Base-by-base conservation (phyloP, 2,888 invertebrate genomes). In the Lasioglossum marginatum region DNA sequence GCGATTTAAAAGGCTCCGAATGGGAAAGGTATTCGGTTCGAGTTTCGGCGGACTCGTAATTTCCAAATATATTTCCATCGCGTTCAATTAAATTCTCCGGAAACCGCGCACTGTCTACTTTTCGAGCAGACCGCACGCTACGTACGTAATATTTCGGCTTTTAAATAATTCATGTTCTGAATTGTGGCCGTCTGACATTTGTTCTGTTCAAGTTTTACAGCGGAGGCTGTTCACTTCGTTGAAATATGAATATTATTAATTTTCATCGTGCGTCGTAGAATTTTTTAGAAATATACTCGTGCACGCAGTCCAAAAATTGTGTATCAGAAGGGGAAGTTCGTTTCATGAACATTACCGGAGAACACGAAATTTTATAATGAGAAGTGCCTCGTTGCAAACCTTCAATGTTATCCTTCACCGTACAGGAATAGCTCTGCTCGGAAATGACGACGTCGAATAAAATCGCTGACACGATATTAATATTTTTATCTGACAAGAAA, bases 141-240 rank as follows among this genome's bases (percentile, higher is more conserved):
- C 57, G 52, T 75, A 43, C 85, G 79, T 79, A 75, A 85, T 63
- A 76, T 68, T 85, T 79, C 72, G 85, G 73, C 79, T 63, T 86
- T 86, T 77, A 81, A 86, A 86, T 81, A 86, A 86, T 81, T 86
- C 81, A 86, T 82, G 68, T 52, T 31, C 81, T 40, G 85, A 71
- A 52, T 66, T 45, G 68, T 37, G 76, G 57, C 57, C 71, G 66
- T 40, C 74, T 82, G 76, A 86, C 75, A 60, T 82, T 86, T 86
- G 71, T 75, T 79, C 79, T 82, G 86, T 82, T 79, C 63, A 57
- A 74, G 74, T 60, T 60, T 31, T 60, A 60, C 60, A 16, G 60
- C 16, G 27, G 5, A 12, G 5, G 27, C 60, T 31, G 60, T 60
- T 60, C 60, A 0, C 60, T 5, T 60, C 60, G 27, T 5, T 27